phyloP scores from a whole-genome alignment of 2,797 vertebrate species.

The Lepilemur septentrionalis region DNA sequence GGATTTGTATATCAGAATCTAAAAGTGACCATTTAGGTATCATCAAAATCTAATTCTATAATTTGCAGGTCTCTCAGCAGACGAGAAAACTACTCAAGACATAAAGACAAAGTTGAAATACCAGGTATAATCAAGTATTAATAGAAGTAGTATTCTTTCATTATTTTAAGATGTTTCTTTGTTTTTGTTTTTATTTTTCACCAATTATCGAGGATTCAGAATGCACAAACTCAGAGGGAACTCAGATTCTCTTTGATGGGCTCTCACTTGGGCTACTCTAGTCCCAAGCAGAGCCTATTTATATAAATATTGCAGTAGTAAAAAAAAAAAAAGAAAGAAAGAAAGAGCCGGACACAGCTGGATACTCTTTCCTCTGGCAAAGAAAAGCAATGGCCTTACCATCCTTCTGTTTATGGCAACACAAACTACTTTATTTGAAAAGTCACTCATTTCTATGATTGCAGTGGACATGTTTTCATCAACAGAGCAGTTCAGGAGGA shows the following conservation, averaged over 20 bases:
- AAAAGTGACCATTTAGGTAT: background rate
- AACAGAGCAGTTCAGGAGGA: slow-evolving; percentile 60
- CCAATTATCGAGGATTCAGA: background rate
- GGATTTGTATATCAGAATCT: slow-evolving; percentile 9
- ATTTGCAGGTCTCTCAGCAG: background rate
- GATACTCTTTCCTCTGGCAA: slow-evolving; percentile 45
- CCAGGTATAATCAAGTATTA: background rate
- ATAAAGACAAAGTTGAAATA: background rate
- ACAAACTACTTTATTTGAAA: slow-evolving; percentile 6
- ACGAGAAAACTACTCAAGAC: background rate
- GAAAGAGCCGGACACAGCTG: background rate
- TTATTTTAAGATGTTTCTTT: background rate
- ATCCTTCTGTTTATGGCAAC: slow-evolving; percentile 63
- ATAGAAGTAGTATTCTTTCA: background rate
- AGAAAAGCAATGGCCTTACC: background rate
- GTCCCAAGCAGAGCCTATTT: slow-evolving; percentile 32
- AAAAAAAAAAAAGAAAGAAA: background rate
- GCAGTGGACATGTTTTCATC: slow-evolving; percentile 56
- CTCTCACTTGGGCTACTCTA: background rate
- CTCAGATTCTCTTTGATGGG: background rate
- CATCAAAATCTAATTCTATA: background rate
- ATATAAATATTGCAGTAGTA: background rate
- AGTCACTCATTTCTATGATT: slow-evolving; percentile 57
- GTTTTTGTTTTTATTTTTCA: background rate
- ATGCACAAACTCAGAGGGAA: background rate